phyloP scores from a whole-genome alignment of 2,888 invertebrate genomes.

The Frankliniella fusca region DNA sequence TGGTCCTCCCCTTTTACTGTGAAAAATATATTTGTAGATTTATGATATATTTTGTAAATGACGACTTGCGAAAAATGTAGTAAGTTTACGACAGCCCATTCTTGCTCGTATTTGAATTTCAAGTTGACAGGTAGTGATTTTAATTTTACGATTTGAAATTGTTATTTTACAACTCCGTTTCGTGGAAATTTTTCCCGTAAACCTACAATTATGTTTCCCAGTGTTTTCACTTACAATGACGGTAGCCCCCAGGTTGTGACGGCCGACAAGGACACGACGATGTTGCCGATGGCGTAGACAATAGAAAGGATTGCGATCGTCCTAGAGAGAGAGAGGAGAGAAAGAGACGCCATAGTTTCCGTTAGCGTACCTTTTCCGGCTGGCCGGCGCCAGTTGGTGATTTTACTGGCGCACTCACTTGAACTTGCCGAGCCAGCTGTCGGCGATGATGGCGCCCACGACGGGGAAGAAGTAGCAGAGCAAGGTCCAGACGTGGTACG shows the following conservation, averaged over 20 bases:
- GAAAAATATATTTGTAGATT: neutral
- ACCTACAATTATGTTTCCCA: too few relatives aligned
- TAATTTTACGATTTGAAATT: too few relatives aligned
- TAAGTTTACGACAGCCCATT: too few relatives aligned
- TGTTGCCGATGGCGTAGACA: constrained; percentile 41
- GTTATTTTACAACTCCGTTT: too few relatives aligned
- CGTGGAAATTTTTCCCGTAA: too few relatives aligned
- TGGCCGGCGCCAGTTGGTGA: too few relatives aligned
- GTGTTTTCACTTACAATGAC: constrained; percentile 35
- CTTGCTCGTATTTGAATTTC: too few relatives aligned
- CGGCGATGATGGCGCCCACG: constrained; percentile 89
- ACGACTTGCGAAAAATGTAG: too few relatives aligned
- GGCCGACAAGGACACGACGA: constrained; percentile 39
- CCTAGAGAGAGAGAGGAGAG: neutral
- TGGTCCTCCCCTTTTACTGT: too few relatives aligned
- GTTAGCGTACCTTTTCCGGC: too few relatives aligned
- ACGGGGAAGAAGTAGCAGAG: constrained; percentile 85
- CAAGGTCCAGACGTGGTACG: constrained; percentile 86
- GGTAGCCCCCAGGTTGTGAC: constrained; percentile 35
- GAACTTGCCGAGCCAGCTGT: constrained; percentile 88
- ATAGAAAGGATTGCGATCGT: neutral
- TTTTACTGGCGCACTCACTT: constrained; percentile 49
- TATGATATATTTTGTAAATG: too few relatives aligned
- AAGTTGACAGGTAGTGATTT: too few relatives aligned
- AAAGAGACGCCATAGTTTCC: neutral